Evolutionary conservation across 1,140 invertebrate species (phyloP).

Genomic region (Macrobrachium rosenbergii): DNA sequence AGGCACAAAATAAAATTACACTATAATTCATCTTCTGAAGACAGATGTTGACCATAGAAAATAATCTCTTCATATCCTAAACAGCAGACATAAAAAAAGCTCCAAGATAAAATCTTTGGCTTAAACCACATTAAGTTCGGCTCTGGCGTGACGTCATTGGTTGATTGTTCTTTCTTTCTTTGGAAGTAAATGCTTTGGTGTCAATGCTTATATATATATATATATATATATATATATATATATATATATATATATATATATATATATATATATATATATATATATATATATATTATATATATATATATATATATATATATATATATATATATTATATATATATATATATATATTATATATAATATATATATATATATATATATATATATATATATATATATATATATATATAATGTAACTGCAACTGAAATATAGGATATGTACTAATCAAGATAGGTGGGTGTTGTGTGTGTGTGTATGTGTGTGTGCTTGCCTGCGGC

Average conservation of each 20-base stretch:
- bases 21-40: too few species aligned
- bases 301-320: neutral
- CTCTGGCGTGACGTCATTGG: too few species aligned
- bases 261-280: too few species aligned
- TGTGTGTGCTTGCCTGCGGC: neutral
- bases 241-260: neutral
- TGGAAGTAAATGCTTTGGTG: too few species aligned
- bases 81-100: too few species aligned
- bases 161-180: too few species aligned
- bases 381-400: slow-evolving; percentile 1
- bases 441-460: neutral
- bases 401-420: neutral
- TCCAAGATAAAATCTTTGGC: too few species aligned
- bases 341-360: neutral
- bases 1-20: too few species aligned
- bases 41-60: too few species aligned
- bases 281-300: too few species aligned
- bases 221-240: neutral
- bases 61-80: too few species aligned
- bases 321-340: neutral
- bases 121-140: too few species aligned
- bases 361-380: neutral
- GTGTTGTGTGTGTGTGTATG: neutral
- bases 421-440: neutral
- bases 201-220: neutral